Evolutionary conservation across 2,797 vertebrate genomes (phyloP), one percentile per base, ranked within the genome.

Genomic region (Pteronotus mesoamericanus): DNA sequence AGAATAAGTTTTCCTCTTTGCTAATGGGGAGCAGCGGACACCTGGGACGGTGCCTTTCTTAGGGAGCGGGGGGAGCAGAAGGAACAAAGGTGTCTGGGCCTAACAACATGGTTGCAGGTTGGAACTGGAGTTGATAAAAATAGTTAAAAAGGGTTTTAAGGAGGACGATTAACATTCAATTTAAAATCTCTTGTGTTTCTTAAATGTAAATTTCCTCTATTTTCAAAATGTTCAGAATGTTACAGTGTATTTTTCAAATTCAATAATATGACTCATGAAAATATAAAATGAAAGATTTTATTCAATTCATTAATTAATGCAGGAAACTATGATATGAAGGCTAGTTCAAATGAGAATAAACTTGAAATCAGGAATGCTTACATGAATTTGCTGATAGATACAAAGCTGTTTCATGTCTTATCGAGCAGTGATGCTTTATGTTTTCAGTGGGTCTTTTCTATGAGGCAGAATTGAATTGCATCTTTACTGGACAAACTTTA

Each of bases 251-350:
- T 46, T 93, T 71, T 94, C 29, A 57, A 51, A 96, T 22, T 88
- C 64, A 95, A 42, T 21, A 44, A 46, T 87, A 59, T 32, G 19
- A 6, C 24, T 82, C 46, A 55, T 82, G 64, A 16, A 94, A 51
- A 89, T 84, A 69, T 78, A 88, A 89, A 92, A 57, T 91, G 29
- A 74, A 89, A 82, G 22, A 82, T 83, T 95, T 92, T 94, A 55
- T 83, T 79, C 9, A 91, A 66, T 42, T 39, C 32, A 83, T 79
- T 88, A 80, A 57, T 68, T 44, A 85, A 89, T 69, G 32, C 11
- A 91, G 44, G 14, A 74, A 95, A 74, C 86, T 78, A 19, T 74
- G 37, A 82, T 82, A 77, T 83, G 51, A 64, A 91, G 61, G 78
- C 9, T 39, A 95, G 42, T 83, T 94, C 37, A 94, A 75, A 72